Percentiles rank a stretch among this genome's conserved stretches.
Conservation (phyloP, 2,797 vertebrate genomes). For the Scleropages formosus region DNA sequence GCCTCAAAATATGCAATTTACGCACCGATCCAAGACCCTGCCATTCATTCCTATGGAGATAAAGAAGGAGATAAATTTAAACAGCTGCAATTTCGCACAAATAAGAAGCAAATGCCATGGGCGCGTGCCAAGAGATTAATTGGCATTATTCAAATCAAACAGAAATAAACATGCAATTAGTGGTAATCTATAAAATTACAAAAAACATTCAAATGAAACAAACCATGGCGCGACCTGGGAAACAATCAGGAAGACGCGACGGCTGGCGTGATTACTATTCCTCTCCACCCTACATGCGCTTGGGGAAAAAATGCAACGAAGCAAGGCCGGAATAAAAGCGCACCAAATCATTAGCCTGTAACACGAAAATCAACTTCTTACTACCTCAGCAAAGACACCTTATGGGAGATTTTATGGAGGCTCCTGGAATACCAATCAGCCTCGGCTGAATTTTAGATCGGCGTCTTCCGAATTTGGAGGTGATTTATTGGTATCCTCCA, state of each 20-base stretch:
- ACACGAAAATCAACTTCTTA: conserved; percentile 40
- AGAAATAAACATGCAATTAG: conserved; percentile 26
- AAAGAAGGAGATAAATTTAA: neutral
- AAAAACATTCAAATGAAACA: conserved; percentile 19
- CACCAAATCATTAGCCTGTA: conserved; percentile 37
- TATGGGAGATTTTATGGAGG: conserved; percentile 43
- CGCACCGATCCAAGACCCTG: no score
- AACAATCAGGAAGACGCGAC: conserved; percentile 3
- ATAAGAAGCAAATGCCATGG: no score
- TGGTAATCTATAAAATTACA: conserved; percentile 17
- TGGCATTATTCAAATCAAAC: conserved; percentile 17
- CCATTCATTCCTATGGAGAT: no score
- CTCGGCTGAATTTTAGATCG: conserved; percentile 34
- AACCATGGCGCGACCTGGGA: neutral
- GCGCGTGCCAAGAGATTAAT: conserved; percentile 8
- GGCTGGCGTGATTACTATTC: neutral
- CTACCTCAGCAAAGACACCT: conserved; percentile 37
- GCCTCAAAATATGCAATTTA: no score
- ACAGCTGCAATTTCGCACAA: neutral
- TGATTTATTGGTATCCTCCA: conserved; percentile 41
- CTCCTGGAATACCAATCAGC: conserved; percentile 40
- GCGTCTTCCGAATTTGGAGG: conserved; percentile 36
- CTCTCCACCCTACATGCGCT: neutral
- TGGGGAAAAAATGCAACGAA: conserved; percentile 30
- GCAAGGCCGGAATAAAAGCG: conserved; percentile 29